A percentile compares a stretch with the other conserved stretches of the same genome.
Evolutionary conservation across 2,113 vertebrate species (phyloP).

Genomic region (Chionomys nivalis): DNA sequence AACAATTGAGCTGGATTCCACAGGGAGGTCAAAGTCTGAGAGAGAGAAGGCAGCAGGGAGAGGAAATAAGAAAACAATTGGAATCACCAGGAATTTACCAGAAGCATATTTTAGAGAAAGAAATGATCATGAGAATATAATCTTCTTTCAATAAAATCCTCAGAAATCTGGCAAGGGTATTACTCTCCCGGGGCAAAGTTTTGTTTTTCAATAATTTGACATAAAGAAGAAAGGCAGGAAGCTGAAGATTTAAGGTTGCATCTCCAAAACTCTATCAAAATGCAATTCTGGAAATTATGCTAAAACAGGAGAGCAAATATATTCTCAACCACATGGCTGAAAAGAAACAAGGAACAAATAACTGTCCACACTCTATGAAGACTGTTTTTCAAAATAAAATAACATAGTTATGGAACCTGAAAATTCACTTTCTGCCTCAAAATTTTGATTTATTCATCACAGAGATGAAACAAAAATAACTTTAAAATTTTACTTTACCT

Average conservation of each 20-base stretch:
- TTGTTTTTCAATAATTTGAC: neutral
- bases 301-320: neutral
- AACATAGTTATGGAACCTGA: neutral
- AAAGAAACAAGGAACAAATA: neutral
- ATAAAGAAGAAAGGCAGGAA: neutral
- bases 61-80: neutral
- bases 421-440: neutral
- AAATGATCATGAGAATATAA: neutral
- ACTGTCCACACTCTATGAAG: neutral
- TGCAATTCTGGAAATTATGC: neutral
- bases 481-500: neutral
- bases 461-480: neutral
- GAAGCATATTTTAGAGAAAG: neutral
- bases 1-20: neutral
- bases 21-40: neutral
- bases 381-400: neutral
- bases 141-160: neutral
- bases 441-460: neutral
- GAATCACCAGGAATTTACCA: neutral
- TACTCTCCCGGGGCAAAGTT: neutral
- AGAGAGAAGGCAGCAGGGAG: neutral
- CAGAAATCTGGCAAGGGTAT: neutral
- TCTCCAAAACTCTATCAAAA: neutral
- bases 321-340: neutral
- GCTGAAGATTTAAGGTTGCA: neutral